Evolutionary conservation across 2,113 vertebrate genomes (phyloP), one percentile per base, ranked within the genome.

Genomic region (Corynorhinus townsendii): DNA sequence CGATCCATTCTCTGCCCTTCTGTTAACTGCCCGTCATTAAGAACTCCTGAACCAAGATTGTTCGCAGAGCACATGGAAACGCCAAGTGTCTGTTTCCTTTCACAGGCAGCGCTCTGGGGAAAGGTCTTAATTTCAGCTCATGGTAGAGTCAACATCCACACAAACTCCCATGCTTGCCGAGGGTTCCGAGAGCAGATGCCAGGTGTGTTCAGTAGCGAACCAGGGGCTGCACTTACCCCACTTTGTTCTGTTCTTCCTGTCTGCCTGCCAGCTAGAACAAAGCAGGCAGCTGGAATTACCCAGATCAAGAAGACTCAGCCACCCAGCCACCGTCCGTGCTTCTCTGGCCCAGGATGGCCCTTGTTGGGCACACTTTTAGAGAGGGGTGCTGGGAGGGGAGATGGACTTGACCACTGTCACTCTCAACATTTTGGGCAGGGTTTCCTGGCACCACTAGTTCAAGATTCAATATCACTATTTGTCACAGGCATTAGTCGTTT

Each of bases 181-280:
- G 33, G 52, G n/a, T 47, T 22, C 43, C 1, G 0, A 2, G 40
- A 35, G 52, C 40, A 14, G 52, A 19, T 59, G 40, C 0, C 0
- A 38, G 28, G 33, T 22, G 6, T 8, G 15, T 1, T 22, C 15
- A 6, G 40, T 7, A 9, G 54, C 33, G 14, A 10, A 20, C 2
- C 9, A 8, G 47, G 0, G 9, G 68, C 35, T n/a, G 2, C 0
- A 1, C 56, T 19, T 2, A 16, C 1, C 9, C 17, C 4, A 7
- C 64, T 54, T 38, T 12, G 35, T 0, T 8, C 79, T 68, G 54
- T 22, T 73, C 64, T 66, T 26, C 11, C 54, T 22, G 22, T 7
- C 45, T 5, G 0, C 49, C 11, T 7, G 0, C 38, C 14, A 22
- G 0, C 3, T 24, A 26, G 69, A 92, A 59, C 4, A 40, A 54